Conservation (phyloP, 2,888 invertebrate genomes). For the Pegoplata infirma region DNA sequence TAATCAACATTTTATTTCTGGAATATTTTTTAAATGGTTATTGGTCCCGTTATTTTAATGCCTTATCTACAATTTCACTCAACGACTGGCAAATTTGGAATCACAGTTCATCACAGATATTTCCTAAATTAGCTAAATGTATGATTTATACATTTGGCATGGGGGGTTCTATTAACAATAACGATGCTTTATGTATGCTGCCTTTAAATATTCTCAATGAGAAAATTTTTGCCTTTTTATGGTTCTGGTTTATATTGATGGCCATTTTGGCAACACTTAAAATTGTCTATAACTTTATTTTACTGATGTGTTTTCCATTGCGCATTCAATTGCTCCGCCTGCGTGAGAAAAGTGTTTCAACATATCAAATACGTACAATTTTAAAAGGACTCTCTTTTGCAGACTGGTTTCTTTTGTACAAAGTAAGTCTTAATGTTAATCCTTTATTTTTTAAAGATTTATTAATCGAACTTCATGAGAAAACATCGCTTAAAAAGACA, state of each 20-base stretch:
- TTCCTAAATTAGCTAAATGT: slow-evolving; percentile 88
- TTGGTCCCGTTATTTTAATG: slow-evolving; percentile 72
- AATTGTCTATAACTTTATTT: slow-evolving; percentile 82
- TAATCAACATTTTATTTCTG: slow-evolving; percentile 71
- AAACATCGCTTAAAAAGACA: background rate
- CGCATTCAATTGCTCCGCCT: slow-evolving; percentile 69
- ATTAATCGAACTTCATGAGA: slow-evolving; percentile 78
- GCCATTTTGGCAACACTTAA: slow-evolving; percentile 82
- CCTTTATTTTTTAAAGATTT: slow-evolving; percentile 83
- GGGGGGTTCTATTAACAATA: slow-evolving; percentile 88
- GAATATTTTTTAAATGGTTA: slow-evolving; percentile 73
- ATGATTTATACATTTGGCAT: slow-evolving; percentile 92
- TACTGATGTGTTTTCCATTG: slow-evolving; percentile 78
- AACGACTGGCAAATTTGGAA: slow-evolving; percentile 74
- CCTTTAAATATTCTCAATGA: slow-evolving; percentile 88
- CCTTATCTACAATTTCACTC: slow-evolving; percentile 68
- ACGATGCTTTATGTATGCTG: slow-evolving; percentile 87
- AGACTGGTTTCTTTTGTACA: slow-evolving; percentile 88
- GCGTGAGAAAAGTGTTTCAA: slow-evolving; percentile 68
- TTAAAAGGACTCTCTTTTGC: slow-evolving; percentile 79
- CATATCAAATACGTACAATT: slow-evolving; percentile 65
- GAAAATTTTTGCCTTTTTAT: slow-evolving; percentile 85
- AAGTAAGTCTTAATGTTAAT: slow-evolving; percentile 87
- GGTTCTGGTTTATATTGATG: slow-evolving; percentile 86
- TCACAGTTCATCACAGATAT: slow-evolving; percentile 71